Evolutionary conservation across 1,140 invertebrate species (phyloP), one percentile per base, ranked within the genome.

Genomic region (Drosophila jambulina): DNA sequence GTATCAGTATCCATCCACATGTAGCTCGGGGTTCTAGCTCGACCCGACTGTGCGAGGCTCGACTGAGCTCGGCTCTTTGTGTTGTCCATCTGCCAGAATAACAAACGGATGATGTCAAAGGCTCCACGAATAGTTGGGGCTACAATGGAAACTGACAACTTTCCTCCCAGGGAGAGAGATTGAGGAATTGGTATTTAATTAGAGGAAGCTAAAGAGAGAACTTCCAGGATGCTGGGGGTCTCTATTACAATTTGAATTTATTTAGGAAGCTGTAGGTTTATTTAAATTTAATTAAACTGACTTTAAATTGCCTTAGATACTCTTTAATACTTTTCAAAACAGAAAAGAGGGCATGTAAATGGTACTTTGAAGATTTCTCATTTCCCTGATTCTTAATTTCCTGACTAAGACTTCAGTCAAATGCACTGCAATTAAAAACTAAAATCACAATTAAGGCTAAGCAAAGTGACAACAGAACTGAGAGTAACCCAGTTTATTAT

Each of bases 41-140:
- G 17, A 4, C 21, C 40, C 15, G 5, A 6, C 4, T 36, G 32
- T 48, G 1, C 10, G n/a, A 17, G 1, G 13, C n/a, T 58, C 5
- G 8, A 5, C 4, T 32, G 23, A 0, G 13, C n/a, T 58, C 5
- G 8, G 8, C 4, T 32, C 46, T 53, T 69, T 67, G 61, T 53
- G 36, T 34, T 34, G 45, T 51, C 36, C 34, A 29, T 6, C 32
- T 27, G 45, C 34, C 46, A 42, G 42, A 69, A 43, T 51, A 67
- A 53, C 61, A 51, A 43, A 43, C 38, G 46, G 62, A 43, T 27
- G 46, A 67, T 53, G 62, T 69, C 62, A 67, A 69, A 48, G 34
- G 25, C 61, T 68, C 46, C 29, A 48, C 53, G 15, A 43, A 65
- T 53, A 51, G 65, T 63, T 29, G 13, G 0, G n/a, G n/a, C 0